Conservation (phyloP, 2,113 vertebrate species). For the Silurus glanis region DNA sequence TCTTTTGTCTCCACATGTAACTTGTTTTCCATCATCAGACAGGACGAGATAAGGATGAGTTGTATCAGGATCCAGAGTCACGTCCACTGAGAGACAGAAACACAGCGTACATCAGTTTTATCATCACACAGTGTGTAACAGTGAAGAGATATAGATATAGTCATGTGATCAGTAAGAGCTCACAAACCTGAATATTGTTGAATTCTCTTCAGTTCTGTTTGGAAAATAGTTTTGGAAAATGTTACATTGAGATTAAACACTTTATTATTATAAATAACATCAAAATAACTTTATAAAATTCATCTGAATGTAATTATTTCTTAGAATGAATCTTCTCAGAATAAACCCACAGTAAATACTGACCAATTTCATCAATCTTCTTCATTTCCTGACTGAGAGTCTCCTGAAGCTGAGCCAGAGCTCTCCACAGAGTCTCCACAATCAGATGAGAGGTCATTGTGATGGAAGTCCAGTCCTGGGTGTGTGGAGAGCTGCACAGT, state of each 20-base stretch:
- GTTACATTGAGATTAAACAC: too few species aligned
- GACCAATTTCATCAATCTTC: not conserved
- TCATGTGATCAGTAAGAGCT: not conserved
- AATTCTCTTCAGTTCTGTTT: conserved; percentile 18
- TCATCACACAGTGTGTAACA: not conserved
- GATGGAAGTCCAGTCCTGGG: not conserved
- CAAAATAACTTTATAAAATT: not conserved
- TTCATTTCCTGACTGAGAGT: not conserved
- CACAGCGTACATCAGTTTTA: not conserved
- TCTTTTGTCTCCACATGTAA: not conserved
- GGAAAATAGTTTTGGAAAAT: not conserved
- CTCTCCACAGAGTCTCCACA: conserved; percentile 5
- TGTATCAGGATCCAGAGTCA: not conserved
- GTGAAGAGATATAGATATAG: not conserved
- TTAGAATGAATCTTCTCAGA: too few species aligned
- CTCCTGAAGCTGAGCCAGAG: not conserved
- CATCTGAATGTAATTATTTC: too few species aligned
- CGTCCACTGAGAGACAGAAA: not conserved
- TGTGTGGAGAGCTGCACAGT: conserved; percentile 20
- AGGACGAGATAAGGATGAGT: not conserved
- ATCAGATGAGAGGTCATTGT: not conserved
- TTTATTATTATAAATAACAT: not conserved
- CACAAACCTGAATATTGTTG: conserved; percentile 19
- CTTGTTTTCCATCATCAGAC: conserved; percentile 16
- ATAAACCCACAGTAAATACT: too few species aligned